These are phyloP conservation scores for Drosophila mauritiana DNA, from an alignment of 1,140 invertebrate species.

Conservation along the genomic window DNA sequence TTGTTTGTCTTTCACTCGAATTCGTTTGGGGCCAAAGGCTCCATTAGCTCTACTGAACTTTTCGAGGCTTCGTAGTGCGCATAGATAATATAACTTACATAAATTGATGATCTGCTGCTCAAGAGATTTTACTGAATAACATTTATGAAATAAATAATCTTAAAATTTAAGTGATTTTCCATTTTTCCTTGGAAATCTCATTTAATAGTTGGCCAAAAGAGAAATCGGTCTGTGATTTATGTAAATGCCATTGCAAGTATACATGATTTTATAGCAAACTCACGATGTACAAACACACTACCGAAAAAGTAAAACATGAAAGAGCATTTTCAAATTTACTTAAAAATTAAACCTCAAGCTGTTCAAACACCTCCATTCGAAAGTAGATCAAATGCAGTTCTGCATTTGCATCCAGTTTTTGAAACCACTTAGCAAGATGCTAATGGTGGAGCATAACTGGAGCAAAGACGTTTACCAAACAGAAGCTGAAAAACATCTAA, in stretches of 20 bases:
- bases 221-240: not conserved
- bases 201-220: not conserved
- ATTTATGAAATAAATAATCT: no score
- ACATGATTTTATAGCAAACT: not conserved
- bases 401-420: conserved; percentile 21
- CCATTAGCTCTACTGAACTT: conserved; percentile 6
- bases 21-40: conserved; percentile 10
- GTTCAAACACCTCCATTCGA: not conserved
- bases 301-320: not conserved
- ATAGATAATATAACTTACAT: not conserved
- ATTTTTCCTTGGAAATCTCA: not conserved
- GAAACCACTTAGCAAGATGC: conserved; percentile 28
- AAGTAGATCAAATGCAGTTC: conserved; percentile 37
- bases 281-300: conserved; percentile 1
- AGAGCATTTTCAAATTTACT: not conserved
- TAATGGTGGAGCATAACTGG: conserved; percentile 11
- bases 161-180: not conserved
- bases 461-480: conserved; percentile 7
- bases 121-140: no score
- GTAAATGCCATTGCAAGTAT: not conserved
- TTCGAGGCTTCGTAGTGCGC: not conserved
- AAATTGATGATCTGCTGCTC: no score
- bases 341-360: not conserved
- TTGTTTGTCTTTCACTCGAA: conserved; percentile 43
- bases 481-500: conserved; percentile 5